phyloP scores from a whole-genome alignment of 2,888 invertebrate species.

The Calameuta filiformis region DNA sequence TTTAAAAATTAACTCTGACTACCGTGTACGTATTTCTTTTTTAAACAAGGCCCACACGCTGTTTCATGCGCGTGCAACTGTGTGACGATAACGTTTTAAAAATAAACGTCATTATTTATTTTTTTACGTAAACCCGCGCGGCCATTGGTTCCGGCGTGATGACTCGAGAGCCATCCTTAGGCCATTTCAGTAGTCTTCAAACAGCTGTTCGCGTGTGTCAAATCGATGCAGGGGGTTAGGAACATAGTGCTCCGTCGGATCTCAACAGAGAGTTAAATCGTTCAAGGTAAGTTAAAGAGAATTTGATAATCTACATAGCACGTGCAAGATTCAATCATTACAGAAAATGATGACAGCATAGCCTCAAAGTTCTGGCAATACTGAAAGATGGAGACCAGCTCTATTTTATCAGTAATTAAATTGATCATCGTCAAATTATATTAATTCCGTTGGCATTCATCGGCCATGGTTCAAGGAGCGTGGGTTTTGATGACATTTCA shows the following conservation, averaged over 20 bases:
- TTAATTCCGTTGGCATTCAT: background rate
- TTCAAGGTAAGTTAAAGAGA: background rate
- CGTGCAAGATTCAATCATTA: background rate
- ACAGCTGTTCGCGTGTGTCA: constrained; percentile 59
- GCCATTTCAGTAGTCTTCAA: constrained; percentile 9
- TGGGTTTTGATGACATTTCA: background rate
- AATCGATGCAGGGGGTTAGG: constrained; percentile 55
- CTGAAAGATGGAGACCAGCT: background rate
- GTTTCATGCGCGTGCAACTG: background rate
- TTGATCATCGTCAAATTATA: background rate
- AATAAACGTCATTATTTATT: constrained; percentile 1
- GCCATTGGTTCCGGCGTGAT: background rate
- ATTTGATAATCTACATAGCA: background rate
- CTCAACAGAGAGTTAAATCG: background rate
- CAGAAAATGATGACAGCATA: background rate
- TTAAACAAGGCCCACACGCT: background rate
- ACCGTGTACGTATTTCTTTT: background rate
- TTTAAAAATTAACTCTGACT: background rate
- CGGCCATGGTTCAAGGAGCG: background rate
- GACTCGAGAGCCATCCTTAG: background rate
- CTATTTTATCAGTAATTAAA: background rate
- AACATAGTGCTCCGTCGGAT: background rate
- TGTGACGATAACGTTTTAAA: background rate
- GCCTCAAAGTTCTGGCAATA: background rate
- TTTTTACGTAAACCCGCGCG: background rate